Percentiles rank a stretch among this genome's conserved stretches.
Conservation (phyloP, 2,888 invertebrate species). For the Willowsia nigromaculata region DNA sequence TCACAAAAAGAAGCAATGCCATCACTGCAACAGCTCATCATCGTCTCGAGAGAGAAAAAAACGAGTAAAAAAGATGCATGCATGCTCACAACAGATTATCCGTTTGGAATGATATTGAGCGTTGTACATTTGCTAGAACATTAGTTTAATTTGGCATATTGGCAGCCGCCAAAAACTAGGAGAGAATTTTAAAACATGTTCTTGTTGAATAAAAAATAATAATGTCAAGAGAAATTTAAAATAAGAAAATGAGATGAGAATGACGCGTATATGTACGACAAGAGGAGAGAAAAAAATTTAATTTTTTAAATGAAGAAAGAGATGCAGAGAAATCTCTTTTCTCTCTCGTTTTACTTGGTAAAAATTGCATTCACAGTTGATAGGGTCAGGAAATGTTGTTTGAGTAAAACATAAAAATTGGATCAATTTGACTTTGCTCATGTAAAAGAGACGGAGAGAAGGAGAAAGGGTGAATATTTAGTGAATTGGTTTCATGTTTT, state of each 20-base stretch:
- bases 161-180: slow-evolving; percentile 62
- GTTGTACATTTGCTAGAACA: slow-evolving; percentile 72
- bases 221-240: slow-evolving; percentile 51
- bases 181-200: slow-evolving; percentile 12
- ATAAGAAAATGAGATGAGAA: slow-evolving; percentile 63
- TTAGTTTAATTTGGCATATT: slow-evolving; percentile 72
- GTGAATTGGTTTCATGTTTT: slow-evolving; percentile 26
- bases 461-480: slow-evolving; percentile 46
- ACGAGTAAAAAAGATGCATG: slow-evolving; percentile 61
- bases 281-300: neutral
- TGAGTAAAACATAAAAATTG: slow-evolving; percentile 39
- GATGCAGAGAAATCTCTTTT: slow-evolving; percentile 17
- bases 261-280: neutral
- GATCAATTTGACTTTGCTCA: slow-evolving; percentile 42
- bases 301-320: slow-evolving; percentile 12
- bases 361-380: slow-evolving; percentile 63
- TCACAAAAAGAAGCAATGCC: no score
- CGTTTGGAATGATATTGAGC: slow-evolving; percentile 71
- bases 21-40: no score
- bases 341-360: slow-evolving; percentile 11
- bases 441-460: neutral
- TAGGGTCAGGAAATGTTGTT: slow-evolving; percentile 63
- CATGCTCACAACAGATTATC: slow-evolving; percentile 64
- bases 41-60: slow-evolving; percentile 6
- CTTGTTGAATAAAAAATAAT: slow-evolving; percentile 45